These are phyloP conservation scores for Oxycera nigricornis DNA, from an alignment of 2,888 invertebrate genomes.

Conservation along the genomic window DNA sequence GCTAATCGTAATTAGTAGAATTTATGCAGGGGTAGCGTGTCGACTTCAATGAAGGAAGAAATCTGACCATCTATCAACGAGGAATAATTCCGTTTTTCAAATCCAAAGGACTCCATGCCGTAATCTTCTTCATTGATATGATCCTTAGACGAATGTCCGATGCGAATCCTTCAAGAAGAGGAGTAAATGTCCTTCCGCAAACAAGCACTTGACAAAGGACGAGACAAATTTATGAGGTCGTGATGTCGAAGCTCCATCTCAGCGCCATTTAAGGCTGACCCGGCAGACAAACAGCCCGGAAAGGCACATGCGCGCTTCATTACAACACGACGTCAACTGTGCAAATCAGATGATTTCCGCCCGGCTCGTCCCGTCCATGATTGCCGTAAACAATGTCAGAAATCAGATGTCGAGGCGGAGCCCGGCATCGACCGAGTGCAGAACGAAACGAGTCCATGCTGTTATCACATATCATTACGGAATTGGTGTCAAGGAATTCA, in stretches of 20 bases:
- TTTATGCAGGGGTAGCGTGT: no score
- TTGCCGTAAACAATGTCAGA: not conserved
- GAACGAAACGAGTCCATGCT: not conserved
- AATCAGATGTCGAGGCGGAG: not conserved
- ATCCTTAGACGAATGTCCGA: no score
- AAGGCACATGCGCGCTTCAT: not conserved
- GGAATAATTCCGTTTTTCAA: no score
- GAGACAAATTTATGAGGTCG: not conserved
- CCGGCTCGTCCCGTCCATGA: slow-evolving; percentile 4
- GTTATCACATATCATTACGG: no score
- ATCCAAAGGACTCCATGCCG: no score
- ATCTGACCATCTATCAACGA: no score
- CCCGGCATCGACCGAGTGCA: not conserved
- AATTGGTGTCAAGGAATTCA: not conserved
- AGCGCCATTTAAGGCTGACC: not conserved
- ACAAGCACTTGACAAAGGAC: not conserved
- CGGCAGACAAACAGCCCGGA: no score
- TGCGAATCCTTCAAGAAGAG: no score
- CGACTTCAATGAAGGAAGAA: no score
- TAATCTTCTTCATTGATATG: no score
- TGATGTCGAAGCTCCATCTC: not conserved
- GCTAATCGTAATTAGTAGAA: no score
- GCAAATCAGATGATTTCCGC: slow-evolving; percentile 12
- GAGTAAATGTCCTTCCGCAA: no score
- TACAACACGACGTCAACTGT: slow-evolving; percentile 2